Base-by-base conservation (phyloP, 1,140 invertebrate genomes). In the Drosophila lacertosa region DNA sequence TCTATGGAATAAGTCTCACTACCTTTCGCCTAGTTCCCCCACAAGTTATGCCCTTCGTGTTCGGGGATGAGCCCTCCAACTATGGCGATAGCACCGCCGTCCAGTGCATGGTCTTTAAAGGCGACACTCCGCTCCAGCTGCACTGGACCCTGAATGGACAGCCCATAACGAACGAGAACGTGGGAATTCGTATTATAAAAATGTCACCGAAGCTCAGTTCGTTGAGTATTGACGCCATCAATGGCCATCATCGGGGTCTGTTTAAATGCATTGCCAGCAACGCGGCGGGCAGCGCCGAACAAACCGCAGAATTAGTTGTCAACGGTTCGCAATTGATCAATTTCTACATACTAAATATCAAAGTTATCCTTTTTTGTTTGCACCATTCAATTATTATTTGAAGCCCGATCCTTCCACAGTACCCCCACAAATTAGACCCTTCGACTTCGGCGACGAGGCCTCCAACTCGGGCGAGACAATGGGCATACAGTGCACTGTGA, bases 81-180 rank as follows among this genome's bases (percentile, higher is more conserved):
- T 93, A 93, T 58, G 94, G 94, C 29, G 94, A 95, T 75, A 93
- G 93, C 55, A 91, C 90, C 5, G 93, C 94, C 9, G 92, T 93
- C 4, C 92, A 93, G 40, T 98, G 97, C 92, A 94, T 95, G 71
- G 93, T 96, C 16, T 93, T 94, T 77, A 95, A 95, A 90, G 96
- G 96, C 45, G 95, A 96, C 91, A 91, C 93, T 55, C 95, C 95
- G 2, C 92, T 96, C 40, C 93, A 94, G 55, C 93, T 96, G 45
- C 93, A 93, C n/a, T 97, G 96, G 96, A 93, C 93, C n/a, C 93
- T 96, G 55, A 95, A 96, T 74, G 94, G 95, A 20, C 88, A 89
- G 44, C 89, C 84, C 5, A 91, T 91, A 16, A 91, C 90, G 10
- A 90, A 84, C 42, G 90, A 91, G 48, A 64, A 88, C 45, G 76